phyloP scores from a whole-genome alignment of 2,113 vertebrate species.

The Tenrec ecaudatus region DNA sequence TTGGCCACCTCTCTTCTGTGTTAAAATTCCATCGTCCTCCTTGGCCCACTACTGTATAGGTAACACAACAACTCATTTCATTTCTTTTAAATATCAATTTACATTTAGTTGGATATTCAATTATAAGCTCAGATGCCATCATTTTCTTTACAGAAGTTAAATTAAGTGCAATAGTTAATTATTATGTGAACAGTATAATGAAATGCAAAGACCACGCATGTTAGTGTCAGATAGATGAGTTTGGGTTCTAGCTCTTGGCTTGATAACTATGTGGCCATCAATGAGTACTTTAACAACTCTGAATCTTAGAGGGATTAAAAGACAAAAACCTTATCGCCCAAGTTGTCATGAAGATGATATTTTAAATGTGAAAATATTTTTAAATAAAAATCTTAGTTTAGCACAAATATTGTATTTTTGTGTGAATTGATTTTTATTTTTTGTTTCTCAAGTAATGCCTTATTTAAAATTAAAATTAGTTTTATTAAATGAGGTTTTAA shows the following conservation, averaged over 20 bases:
- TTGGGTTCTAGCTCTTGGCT: neutral
- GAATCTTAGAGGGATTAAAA: neutral
- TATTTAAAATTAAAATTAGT: neutral
- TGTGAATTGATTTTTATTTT: neutral
- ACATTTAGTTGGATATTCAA: neutral
- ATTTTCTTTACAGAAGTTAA: neutral
- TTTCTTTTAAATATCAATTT: neutral
- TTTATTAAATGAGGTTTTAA: slow-evolving; percentile 17
- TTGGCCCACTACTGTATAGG: neutral
- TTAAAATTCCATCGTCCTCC: too few relatives aligned
- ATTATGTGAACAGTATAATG: neutral
- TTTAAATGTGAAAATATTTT: neutral
- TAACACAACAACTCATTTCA: neutral
- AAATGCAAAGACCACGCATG: neutral
- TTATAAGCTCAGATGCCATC: neutral
- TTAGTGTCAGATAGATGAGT: neutral
- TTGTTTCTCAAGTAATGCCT: slow-evolving; percentile 21
- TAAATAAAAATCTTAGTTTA: neutral
- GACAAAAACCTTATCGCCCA: neutral
- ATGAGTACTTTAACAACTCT: neutral
- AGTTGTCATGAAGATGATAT: neutral
- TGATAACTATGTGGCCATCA: neutral
- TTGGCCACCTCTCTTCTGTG: too few relatives aligned
- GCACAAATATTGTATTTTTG: neutral
- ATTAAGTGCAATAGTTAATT: neutral